Percentiles rank a stretch among this genome's conserved stretches.
phyloP scores from a whole-genome alignment of 1,140 invertebrate genomes.

The Drosophila bocki region DNA sequence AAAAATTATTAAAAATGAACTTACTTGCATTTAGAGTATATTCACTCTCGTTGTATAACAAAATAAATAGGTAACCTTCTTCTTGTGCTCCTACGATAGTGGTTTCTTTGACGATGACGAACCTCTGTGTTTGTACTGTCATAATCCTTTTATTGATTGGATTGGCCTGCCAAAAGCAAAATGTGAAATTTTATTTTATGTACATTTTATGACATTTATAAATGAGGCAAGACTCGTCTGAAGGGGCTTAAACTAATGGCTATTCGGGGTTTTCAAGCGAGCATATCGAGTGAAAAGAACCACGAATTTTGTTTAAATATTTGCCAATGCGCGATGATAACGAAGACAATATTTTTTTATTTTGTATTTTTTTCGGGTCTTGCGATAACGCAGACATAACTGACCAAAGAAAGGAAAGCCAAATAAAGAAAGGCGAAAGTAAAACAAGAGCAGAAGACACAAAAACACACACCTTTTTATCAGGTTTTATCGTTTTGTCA shows the following conservation, averaged over 20 bases:
- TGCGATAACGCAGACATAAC: conserved; percentile 51
- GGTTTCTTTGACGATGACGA: conserved; percentile 30
- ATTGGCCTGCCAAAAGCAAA: conserved; percentile 66
- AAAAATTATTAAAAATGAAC: no score
- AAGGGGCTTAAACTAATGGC: conserved; percentile 74
- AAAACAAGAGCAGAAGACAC: conserved; percentile 52
- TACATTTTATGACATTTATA: conserved; percentile 63
- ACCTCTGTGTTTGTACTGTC: conserved; percentile 63
- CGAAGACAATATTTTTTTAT: conserved; percentile 37
- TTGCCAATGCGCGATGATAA: conserved; percentile 75
- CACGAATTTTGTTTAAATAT: conserved; percentile 65
- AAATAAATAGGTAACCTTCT: conserved; percentile 12
- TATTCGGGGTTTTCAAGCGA: conserved; percentile 54
- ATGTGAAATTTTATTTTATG: conserved; percentile 44
- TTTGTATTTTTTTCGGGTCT: conserved; percentile 16
- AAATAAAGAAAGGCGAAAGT: conserved; percentile 65
- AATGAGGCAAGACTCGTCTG: conserved; percentile 53
- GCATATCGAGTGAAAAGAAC: conserved; percentile 25
- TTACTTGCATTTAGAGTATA: neutral
- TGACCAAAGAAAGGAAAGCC: conserved; percentile 70
- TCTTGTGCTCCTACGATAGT: conserved; percentile 8
- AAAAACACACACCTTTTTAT: conserved; percentile 56
- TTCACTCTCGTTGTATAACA: no score
- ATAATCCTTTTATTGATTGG: conserved; percentile 81
- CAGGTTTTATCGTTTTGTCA: conserved; percentile 74